A percentile compares a stretch with the other conserved stretches of the same genome.
Evolutionary conservation across 2,888 invertebrate species (phyloP).

Genomic region (Apodemia duryi): DNA sequence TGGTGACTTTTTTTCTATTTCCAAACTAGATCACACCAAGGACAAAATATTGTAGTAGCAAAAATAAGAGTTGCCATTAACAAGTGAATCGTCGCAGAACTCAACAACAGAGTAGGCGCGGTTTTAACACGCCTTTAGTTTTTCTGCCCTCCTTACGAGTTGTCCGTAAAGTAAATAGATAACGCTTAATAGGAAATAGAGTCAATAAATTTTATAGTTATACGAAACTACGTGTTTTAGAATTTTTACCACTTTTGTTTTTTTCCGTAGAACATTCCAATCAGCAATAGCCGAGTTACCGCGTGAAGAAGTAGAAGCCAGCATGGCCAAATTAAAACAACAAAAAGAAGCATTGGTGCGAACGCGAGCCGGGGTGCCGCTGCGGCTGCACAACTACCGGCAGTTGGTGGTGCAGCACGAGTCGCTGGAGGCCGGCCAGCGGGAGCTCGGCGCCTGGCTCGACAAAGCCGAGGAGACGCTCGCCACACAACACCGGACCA

Average conservation of each 20-base stretch:
- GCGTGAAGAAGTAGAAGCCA: conserved; percentile 93
- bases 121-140: no score
- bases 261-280: conserved; percentile 86
- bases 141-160: no score
- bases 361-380: conserved; percentile 89
- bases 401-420: conserved; percentile 93
- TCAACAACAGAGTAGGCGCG: no score
- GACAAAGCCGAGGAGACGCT: conserved; percentile 89
- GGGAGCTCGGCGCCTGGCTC: conserved; percentile 92
- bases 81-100: no score
- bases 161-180: no score
- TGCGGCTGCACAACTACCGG: conserved; percentile 89
- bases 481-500: conserved; percentile 54
- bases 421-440: conserved; percentile 91
- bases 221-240: background rate
- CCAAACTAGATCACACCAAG: no score
- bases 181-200: no score
- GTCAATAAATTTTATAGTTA: background rate
- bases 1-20: no score
- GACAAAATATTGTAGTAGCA: no score
- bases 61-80: no score
- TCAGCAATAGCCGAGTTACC: conserved; percentile 92
- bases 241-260: background rate
- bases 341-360: conserved; percentile 93
- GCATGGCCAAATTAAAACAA: conserved; percentile 92